Conservation (phyloP, 2,113 vertebrate genomes). For the Megaceryle torquata region DNA sequence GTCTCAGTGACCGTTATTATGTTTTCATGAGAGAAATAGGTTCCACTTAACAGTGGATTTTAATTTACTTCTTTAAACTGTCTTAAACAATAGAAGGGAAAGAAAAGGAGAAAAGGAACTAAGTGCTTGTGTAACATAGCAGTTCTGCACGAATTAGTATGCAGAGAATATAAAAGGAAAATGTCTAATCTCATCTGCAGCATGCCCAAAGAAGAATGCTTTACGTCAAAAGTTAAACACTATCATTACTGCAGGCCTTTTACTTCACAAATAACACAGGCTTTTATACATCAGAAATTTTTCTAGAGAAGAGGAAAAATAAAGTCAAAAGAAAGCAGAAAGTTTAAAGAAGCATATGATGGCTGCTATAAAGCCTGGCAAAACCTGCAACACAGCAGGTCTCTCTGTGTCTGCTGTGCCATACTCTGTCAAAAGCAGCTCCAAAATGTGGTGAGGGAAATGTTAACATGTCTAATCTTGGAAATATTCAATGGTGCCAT, state of each 20-base stretch:
- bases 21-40: not conserved
- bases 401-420: not conserved
- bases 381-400: constrained; percentile 35
- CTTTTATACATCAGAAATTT: not conserved
- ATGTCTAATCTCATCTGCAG: constrained; percentile 17
- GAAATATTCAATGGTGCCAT: constrained; percentile 18
- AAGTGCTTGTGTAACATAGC: not conserved
- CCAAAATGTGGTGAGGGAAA: constrained; percentile 20
- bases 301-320: not conserved
- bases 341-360: constrained; percentile 3
- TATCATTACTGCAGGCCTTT: constrained; percentile 27
- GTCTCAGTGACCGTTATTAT: constrained; percentile 1
- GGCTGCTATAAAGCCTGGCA: constrained; percentile 18
- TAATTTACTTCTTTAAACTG: not conserved
- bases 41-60: not conserved
- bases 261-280: constrained; percentile 2
- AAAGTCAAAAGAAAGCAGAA: not conserved
- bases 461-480: constrained; percentile 48
- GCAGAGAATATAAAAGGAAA: constrained; percentile 14
- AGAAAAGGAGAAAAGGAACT: not conserved
- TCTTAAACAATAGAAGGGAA: not conserved
- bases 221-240: constrained; percentile 28
- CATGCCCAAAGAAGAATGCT: not conserved
- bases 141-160: constrained; percentile 24
- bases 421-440: constrained; percentile 29